Percentiles rank a stretch among this genome's conserved stretches.
These are phyloP conservation scores for Dascyllus trimaculatus DNA, from an alignment of 2,113 vertebrate genomes.

Conservation along the genomic window DNA sequence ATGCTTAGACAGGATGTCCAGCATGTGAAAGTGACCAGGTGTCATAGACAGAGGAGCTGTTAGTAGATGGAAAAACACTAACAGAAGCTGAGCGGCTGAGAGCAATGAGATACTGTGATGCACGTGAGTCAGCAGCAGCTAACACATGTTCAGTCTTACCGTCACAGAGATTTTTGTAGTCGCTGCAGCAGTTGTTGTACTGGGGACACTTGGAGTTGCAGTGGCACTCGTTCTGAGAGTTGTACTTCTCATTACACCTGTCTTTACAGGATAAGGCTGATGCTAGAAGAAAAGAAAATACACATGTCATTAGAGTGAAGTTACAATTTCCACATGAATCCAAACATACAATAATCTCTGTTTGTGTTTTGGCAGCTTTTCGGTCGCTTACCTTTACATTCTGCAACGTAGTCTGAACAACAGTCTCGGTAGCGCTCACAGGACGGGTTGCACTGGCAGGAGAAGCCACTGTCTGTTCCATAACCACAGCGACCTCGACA, in stretches of 20 bases:
- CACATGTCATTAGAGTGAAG: background rate
- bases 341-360: too few species aligned
- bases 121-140: too few species aligned
- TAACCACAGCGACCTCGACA: slow-evolving; percentile 78
- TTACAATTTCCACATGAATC: background rate
- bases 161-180: slow-evolving; percentile 81
- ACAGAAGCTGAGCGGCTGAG: too few species aligned
- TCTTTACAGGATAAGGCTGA: slow-evolving; percentile 83
- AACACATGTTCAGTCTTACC: slow-evolving; percentile 70
- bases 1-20: background rate
- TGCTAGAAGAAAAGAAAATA: slow-evolving; percentile 4
- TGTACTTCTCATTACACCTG: slow-evolving; percentile 85
- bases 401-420: slow-evolving; percentile 76
- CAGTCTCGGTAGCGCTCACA: slow-evolving; percentile 79
- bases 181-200: slow-evolving; percentile 83
- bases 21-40: slow-evolving; percentile 50
- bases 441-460: slow-evolving; percentile 82
- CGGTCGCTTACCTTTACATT: slow-evolving; percentile 60
- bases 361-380: background rate
- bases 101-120: too few species aligned
- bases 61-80: too few species aligned
- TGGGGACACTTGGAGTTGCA: slow-evolving; percentile 82
- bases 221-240: slow-evolving; percentile 84
- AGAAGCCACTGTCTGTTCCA: slow-evolving; percentile 65
- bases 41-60: background rate